Evolutionary conservation across 2,797 vertebrate genomes (phyloP).

Genomic region (Alca torda): DNA sequence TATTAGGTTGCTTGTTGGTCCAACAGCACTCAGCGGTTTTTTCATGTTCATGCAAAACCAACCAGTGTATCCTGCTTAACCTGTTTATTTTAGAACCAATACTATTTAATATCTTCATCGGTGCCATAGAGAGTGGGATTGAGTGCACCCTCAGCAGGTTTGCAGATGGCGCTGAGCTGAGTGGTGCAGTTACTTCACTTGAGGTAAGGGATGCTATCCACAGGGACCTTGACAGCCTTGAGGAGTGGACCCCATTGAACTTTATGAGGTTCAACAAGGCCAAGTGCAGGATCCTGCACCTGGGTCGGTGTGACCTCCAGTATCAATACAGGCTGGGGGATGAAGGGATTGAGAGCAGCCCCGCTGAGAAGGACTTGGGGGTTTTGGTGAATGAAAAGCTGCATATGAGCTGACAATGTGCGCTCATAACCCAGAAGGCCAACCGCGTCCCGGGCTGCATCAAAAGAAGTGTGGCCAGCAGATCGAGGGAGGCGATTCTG

Average conservation of each 20-base stretch:
- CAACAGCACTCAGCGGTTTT: rapidly evolving
- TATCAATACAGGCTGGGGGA: background rate
- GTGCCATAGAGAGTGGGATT: background rate
- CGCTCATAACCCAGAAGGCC: rapidly evolving
- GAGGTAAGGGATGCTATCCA: background rate
- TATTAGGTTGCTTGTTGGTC: background rate
- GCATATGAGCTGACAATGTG: rapidly evolving
- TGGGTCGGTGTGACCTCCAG: background rate
- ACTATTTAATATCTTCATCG: background rate
- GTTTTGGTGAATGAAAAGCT: background rate
- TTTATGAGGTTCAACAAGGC: background rate
- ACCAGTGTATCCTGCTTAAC: background rate
- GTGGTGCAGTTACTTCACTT: background rate
- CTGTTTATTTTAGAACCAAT: background rate
- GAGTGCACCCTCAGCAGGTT: background rate
- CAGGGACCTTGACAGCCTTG: background rate
- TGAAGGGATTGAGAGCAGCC: background rate
- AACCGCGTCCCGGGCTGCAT: background rate
- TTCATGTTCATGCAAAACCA: background rate
- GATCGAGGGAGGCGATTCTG: background rate
- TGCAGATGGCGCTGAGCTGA: background rate
- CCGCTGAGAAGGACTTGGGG: background rate
- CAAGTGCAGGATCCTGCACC: background rate
- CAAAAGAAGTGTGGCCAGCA: background rate
- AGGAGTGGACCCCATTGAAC: background rate